Conservation (phyloP, 2,888 invertebrate genomes). For the Cremastobaeus sp. region DNA sequence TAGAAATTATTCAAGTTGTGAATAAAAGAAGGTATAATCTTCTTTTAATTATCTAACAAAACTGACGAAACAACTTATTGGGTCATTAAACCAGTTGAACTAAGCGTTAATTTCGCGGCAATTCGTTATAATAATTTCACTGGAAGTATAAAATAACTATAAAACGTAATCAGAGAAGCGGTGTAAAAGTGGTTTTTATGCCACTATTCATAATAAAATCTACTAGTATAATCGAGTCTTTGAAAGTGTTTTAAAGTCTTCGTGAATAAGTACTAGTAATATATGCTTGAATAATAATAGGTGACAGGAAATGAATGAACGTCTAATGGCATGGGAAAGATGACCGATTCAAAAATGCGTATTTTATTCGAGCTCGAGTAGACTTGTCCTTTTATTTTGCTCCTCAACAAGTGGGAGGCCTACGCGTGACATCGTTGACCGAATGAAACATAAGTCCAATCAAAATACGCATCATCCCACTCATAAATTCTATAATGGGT, state of each 20-base stretch:
- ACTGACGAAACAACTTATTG: constrained; percentile 3
- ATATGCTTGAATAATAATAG: constrained; percentile 38
- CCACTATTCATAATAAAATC: constrained; percentile 21
- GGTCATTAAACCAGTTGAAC: constrained; percentile 7
- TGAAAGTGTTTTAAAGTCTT: constrained; percentile 21
- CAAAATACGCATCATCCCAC: constrained; percentile 33
- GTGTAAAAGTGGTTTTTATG: constrained; percentile 27
- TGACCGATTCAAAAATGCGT: constrained; percentile 17
- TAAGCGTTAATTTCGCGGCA: neutral
- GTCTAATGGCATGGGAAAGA: constrained; percentile 15
- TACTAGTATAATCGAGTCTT: constrained; percentile 14
- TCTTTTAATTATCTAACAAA: neutral
- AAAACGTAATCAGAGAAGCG: constrained; percentile 14
- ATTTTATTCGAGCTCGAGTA: constrained; percentile 15
- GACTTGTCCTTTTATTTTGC: constrained; percentile 12
- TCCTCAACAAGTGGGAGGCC: constrained; percentile 6
- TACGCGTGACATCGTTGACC: constrained; percentile 24
- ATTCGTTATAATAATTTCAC: constrained; percentile 23
- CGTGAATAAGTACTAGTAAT: constrained; percentile 26
- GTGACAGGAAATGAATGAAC: constrained; percentile 37
- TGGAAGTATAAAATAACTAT: constrained; percentile 5
- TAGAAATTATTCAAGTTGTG: neutral
- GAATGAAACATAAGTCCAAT: constrained; percentile 14
- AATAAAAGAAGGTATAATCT: neutral
- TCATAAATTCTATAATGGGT: constrained; percentile 35